Conservation (phyloP, 1,140 invertebrate genomes). For the Heliothis virescens region DNA sequence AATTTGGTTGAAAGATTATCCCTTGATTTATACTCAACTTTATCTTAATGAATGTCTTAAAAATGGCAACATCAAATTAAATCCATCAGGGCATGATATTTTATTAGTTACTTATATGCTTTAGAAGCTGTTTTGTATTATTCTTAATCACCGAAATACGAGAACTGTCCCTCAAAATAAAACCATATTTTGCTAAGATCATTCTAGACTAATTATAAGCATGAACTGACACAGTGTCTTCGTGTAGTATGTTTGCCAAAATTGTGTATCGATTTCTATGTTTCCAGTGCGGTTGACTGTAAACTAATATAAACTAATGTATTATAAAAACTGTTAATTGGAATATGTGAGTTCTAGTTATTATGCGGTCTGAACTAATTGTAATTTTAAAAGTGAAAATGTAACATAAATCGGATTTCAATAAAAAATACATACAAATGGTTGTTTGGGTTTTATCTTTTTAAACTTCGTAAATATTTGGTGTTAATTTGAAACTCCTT, state of each 20-base stretch:
- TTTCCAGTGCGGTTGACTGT: constrained; percentile 46
- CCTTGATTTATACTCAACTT: too few species aligned
- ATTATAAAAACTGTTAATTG: constrained; percentile 58
- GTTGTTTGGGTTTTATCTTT: background rate
- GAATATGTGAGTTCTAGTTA: constrained; percentile 62
- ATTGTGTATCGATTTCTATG: background rate
- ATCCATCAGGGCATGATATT: too few species aligned
- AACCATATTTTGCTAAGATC: too few species aligned
- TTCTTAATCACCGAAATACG: too few species aligned
- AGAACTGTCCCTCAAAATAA: too few species aligned
- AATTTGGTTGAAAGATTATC: too few species aligned
- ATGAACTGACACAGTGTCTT: constrained; percentile 13
- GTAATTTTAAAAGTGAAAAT: constrained; percentile 75
- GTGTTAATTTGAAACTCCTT: background rate
- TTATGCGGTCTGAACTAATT: constrained; percentile 70
- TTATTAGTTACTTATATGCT: too few species aligned
- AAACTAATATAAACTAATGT: constrained; percentile 49
- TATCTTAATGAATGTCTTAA: too few species aligned
- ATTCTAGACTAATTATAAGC: background rate
- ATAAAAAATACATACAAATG: constrained; percentile 70
- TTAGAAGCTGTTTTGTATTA: too few species aligned
- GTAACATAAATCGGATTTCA: constrained; percentile 81
- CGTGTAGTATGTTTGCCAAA: background rate
- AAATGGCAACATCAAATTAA: too few species aligned
- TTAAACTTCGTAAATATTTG: background rate